Evolutionary conservation across 2,113 vertebrate genomes (phyloP), one percentile per base, ranked within the genome.

Genomic region (Channa argus): DNA sequence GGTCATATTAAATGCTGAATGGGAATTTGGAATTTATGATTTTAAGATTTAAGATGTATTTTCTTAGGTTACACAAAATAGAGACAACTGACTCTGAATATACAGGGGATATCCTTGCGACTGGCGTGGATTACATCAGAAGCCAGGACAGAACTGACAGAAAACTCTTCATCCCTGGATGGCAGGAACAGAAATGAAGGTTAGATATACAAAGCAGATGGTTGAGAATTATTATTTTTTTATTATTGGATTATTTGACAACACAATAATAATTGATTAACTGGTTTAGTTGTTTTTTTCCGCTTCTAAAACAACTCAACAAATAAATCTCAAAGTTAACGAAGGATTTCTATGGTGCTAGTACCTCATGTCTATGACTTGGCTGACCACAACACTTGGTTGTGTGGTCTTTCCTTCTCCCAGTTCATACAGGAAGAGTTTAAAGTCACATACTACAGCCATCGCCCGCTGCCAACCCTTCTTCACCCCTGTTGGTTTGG

Each of bases 291-390:
- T 24, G 24, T 24, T 24, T 24, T 24, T 24, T 24, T 24, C 24
- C 24, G 24, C 24, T 24, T 24, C 24, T 24, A 24, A 24, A 24
- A 24, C 24, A 24, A 24, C 24, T 24, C 24, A 24, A 24, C 24
- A 24, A 24, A 24, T 24, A 24, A 24, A 24, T 24, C 24, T 24
- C 24, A 24, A 24, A 24, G 24, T 24, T 24, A 24, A 24, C 24
- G 24, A 1, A 1, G 24, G 24, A 24, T 24, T 24, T 24, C 24
- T 24, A 24, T 24, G 24, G 24, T 24, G 24, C 24, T 24, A 24
- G 24, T 24, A 98, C 98, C 98, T 98, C 98, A 99, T 99, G 86
- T 99, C 98, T 71, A 99, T 96, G 90, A 99, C 98, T 83, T 99
- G 98, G 90, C 96, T 97, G 88, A 99, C 96, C 9, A 96, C 44